phyloP scores from a whole-genome alignment of 2,888 invertebrate species.

The Phaonia tiefii region DNA sequence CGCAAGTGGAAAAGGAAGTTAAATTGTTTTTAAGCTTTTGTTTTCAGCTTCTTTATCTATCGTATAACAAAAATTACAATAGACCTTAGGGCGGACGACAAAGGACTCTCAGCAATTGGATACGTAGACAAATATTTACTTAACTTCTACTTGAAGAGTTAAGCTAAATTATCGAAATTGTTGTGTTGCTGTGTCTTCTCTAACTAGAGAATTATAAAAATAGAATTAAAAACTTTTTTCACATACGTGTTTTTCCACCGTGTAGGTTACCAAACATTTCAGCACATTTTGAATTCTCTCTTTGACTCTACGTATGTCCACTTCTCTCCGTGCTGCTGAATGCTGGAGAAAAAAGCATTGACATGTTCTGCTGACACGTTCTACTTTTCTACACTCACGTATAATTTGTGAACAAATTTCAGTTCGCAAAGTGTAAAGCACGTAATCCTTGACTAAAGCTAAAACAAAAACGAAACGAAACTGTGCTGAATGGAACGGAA shows the following conservation, averaged over 20 bases:
- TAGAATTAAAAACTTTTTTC: constrained; percentile 58
- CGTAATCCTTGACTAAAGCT: constrained; percentile 37
- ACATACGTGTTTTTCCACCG: constrained; percentile 23
- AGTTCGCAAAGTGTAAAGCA: constrained; percentile 50
- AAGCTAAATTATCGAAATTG: constrained; percentile 17
- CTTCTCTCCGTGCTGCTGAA: not conserved
- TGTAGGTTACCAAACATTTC: constrained; percentile 2
- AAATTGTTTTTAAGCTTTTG: constrained; percentile 44
- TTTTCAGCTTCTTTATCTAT: constrained; percentile 15
- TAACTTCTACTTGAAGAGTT: constrained; percentile 37
- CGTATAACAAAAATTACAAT: not conserved
- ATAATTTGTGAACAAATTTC: constrained; percentile 54
- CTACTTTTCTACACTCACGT: constrained; percentile 57
- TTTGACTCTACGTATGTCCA: constrained; percentile 12
- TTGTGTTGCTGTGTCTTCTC: constrained; percentile 20
- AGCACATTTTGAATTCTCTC: not conserved
- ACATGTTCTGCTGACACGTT: constrained; percentile 57
- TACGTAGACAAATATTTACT: constrained; percentile 21
- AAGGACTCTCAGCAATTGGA: not conserved
- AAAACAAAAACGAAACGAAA: constrained; percentile 35
- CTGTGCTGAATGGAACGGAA: no score
- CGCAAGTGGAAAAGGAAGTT: constrained; percentile 71
- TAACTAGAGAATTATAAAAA: constrained; percentile 43
- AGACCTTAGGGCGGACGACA: not conserved
- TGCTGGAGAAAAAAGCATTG: constrained; percentile 26